These are phyloP conservation scores for Anadara kagoshimensis DNA, from an alignment of 1,140 invertebrate species.

Conservation along the genomic window DNA sequence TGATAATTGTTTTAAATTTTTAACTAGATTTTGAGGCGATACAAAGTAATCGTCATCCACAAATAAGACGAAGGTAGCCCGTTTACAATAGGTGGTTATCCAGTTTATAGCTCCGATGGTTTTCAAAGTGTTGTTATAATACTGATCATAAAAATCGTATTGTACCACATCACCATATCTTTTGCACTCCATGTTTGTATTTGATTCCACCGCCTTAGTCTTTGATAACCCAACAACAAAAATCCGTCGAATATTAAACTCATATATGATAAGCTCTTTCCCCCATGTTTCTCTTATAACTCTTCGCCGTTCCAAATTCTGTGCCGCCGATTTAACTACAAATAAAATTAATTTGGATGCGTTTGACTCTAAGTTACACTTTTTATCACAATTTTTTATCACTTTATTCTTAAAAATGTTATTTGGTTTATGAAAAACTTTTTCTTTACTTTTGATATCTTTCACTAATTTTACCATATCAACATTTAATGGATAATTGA, in stretches of 20 bases:
- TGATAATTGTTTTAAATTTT: neutral
- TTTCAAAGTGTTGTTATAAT: conserved; percentile 28
- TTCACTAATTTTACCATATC: too few species aligned
- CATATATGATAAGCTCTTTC: neutral
- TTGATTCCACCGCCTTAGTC: neutral
- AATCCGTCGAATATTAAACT: neutral
- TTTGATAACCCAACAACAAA: conserved; percentile 25
- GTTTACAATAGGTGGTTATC: conserved; percentile 8
- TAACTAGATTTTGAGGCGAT: neutral
- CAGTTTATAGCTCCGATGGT: conserved; percentile 25
- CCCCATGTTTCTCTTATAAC: conserved; percentile 5
- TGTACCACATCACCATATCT: conserved; percentile 17
- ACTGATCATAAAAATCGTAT: conserved; percentile 27
- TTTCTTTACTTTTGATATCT: too few species aligned
- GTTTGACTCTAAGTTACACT: too few species aligned
- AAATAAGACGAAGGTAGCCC: conserved; percentile 17
- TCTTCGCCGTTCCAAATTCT: too few species aligned
- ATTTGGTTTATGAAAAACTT: too few species aligned
- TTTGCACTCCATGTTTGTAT: neutral
- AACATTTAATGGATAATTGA: too few species aligned
- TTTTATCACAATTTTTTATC: too few species aligned
- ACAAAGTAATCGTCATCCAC: conserved; percentile 31
- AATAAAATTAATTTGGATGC: too few species aligned
- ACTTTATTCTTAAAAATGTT: too few species aligned
- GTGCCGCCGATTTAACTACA: too few species aligned